Percentiles rank a stretch among this genome's conserved stretches.
Evolutionary conservation across 2,797 vertebrate species (phyloP).

Genomic region (Rhadinocentrus ornatus): DNA sequence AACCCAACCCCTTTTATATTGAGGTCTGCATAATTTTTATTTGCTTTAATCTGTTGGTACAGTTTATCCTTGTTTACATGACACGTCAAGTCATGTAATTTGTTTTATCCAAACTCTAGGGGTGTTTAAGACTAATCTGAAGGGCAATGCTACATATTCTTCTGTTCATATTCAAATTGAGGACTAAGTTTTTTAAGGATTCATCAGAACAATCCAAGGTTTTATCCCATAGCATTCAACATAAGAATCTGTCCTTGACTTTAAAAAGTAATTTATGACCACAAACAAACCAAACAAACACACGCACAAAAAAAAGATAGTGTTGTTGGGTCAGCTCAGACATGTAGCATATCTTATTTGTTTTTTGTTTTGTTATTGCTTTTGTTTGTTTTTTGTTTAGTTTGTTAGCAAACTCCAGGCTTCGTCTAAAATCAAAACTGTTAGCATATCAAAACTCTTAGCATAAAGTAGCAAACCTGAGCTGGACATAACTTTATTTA

Average conservation of each 20-base stretch:
- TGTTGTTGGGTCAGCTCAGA: too few species aligned
- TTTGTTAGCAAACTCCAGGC: not conserved
- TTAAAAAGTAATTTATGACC: not conserved
- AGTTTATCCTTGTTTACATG: not conserved
- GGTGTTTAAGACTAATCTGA: slow-evolving; percentile 51
- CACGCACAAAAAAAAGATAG: too few species aligned
- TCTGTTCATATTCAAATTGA: slow-evolving; percentile 20
- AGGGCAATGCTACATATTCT: slow-evolving; percentile 62
- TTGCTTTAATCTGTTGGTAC: not conserved
- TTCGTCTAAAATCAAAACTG: not conserved
- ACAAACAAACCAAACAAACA: not conserved
- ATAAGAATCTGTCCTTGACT: not conserved
- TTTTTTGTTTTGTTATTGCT: not conserved
- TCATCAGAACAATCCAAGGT: not conserved
- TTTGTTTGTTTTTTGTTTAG: too few species aligned
- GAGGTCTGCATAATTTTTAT: not conserved
- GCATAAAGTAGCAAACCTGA: not conserved
- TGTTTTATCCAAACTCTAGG: not conserved
- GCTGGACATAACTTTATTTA: not conserved
- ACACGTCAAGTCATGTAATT: not conserved
- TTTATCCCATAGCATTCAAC: not conserved
- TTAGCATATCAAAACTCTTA: not conserved
- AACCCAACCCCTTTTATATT: not conserved
- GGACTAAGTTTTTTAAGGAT: not conserved
- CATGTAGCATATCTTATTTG: not conserved